Percentiles rank a stretch among this genome's conserved stretches.
Conservation (phyloP, 2,888 invertebrate species). For the Drosophila mayaguana region DNA sequence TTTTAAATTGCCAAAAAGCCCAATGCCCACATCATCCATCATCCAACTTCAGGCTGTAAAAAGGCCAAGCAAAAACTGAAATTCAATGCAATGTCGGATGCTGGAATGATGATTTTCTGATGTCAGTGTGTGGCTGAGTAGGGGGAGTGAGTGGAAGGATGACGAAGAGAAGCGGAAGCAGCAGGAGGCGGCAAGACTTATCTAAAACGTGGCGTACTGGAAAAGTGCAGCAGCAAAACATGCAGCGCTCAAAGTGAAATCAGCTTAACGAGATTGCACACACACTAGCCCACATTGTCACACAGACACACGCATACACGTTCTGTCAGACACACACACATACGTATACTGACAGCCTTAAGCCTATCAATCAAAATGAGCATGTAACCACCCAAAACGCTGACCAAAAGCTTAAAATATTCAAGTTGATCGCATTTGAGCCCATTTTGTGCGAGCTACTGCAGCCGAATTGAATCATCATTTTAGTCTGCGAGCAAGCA, state of each 20-base stretch:
- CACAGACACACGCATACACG: slow-evolving; percentile 22
- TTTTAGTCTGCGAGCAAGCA: slow-evolving; percentile 21
- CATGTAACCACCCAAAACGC: slow-evolving; percentile 53
- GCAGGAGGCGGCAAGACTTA: slow-evolving; percentile 30
- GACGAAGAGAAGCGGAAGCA: too few species aligned
- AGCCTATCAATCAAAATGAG: slow-evolving; percentile 74
- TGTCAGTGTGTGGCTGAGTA: neutral
- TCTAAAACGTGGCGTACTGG: slow-evolving; percentile 45
- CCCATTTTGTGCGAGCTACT: slow-evolving; percentile 49
- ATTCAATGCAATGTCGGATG: slow-evolving; percentile 45
- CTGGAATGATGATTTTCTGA: slow-evolving; percentile 8
- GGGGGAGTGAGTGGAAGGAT: neutral
- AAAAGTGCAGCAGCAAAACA: slow-evolving; percentile 47
- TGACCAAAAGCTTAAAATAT: slow-evolving; percentile 66
- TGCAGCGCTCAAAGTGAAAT: slow-evolving; percentile 47
- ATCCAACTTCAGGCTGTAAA: slow-evolving; percentile 37
- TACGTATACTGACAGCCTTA: slow-evolving; percentile 30
- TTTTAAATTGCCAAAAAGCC: slow-evolving; percentile 30
- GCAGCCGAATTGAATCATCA: slow-evolving; percentile 71
- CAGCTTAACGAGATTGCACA: slow-evolving; percentile 52
- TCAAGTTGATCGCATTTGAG: slow-evolving; percentile 66
- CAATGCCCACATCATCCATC: slow-evolving; percentile 59
- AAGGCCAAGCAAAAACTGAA: slow-evolving; percentile 34
- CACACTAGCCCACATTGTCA: slow-evolving; percentile 3
- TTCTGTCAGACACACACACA: slow-evolving; percentile 1